Evolutionary conservation across 2,797 vertebrate genomes (phyloP).

Genomic region (Enteromius fasciolatus): DNA sequence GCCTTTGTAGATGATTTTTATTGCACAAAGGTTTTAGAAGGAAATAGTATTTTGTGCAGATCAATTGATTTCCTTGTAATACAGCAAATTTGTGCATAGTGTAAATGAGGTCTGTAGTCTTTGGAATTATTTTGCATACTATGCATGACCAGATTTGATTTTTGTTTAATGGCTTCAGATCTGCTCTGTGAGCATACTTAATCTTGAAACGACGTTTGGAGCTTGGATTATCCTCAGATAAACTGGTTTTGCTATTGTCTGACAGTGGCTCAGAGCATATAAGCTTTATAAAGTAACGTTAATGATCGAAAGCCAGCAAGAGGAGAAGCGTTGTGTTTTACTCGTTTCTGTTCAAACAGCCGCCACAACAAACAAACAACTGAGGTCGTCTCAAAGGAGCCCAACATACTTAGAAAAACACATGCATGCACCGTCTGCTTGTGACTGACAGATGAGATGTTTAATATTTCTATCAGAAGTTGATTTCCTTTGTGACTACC

Average conservation of each 20-base stretch:
- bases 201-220: constrained; percentile 29
- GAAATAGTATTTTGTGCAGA: constrained; percentile 9
- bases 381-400: constrained; percentile 47
- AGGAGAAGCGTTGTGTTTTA: constrained; percentile 10
- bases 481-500: constrained; percentile 52
- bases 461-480: constrained; percentile 65
- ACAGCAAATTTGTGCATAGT: constrained; percentile 19
- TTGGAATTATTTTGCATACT: constrained; percentile 38
- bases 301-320: constrained; percentile 31
- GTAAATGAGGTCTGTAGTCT: constrained; percentile 39
- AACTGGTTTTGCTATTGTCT: constrained; percentile 42
- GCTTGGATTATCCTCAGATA: constrained; percentile 38
- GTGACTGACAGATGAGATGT: constrained; percentile 56
- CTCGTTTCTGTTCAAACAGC: constrained; percentile 38
- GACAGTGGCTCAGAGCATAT: constrained; percentile 6
- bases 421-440: constrained; percentile 33
- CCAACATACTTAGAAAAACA: constrained; percentile 39
- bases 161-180: constrained; percentile 30
- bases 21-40: constrained; percentile 27
- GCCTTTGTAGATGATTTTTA: constrained; percentile 2
- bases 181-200: constrained; percentile 3
- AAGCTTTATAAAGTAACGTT: constrained; percentile 29
- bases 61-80: constrained; percentile 29
- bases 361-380: constrained; percentile 46
- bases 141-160: constrained; percentile 31